Conservation (phyloP, 2,797 vertebrate genomes). For the Protosalanx chinensis region DNA sequence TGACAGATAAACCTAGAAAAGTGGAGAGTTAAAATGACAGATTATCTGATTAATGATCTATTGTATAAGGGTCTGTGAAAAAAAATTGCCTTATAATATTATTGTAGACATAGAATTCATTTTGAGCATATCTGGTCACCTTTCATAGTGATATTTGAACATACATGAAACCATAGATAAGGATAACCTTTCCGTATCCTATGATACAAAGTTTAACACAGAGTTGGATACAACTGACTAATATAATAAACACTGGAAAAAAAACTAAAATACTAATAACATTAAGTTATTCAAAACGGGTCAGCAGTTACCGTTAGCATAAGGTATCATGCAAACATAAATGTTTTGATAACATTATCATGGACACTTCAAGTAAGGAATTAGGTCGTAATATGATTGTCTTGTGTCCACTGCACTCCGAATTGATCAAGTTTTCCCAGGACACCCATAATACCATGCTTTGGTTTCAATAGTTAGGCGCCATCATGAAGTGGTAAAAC, state of each 20-base stretch:
- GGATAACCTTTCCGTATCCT: background rate
- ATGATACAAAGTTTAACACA: background rate
- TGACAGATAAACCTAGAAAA: background rate
- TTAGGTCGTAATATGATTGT: conserved; percentile 46
- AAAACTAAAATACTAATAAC: background rate
- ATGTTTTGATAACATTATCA: background rate
- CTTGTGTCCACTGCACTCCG: conserved; percentile 35
- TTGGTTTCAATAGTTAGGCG: conserved; percentile 54
- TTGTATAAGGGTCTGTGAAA: background rate
- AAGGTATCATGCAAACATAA: background rate
- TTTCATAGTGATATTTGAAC: background rate
- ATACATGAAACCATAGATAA: background rate
- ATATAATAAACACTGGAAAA: too few species aligned
- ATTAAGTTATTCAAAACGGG: background rate
- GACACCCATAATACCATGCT: conserved; percentile 49
- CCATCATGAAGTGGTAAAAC: conserved; percentile 16
- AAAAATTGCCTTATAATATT: background rate
- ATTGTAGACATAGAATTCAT: background rate
- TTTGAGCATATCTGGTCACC: background rate
- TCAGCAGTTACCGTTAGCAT: background rate
- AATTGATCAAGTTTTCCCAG: conserved; percentile 53
- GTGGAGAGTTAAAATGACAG: background rate
- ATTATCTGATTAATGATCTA: background rate
- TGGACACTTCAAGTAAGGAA: conserved; percentile 15
- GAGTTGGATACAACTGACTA: background rate